phyloP scores from a whole-genome alignment of 1,140 invertebrate genomes.

The Ditylenchus dipsaci region DNA sequence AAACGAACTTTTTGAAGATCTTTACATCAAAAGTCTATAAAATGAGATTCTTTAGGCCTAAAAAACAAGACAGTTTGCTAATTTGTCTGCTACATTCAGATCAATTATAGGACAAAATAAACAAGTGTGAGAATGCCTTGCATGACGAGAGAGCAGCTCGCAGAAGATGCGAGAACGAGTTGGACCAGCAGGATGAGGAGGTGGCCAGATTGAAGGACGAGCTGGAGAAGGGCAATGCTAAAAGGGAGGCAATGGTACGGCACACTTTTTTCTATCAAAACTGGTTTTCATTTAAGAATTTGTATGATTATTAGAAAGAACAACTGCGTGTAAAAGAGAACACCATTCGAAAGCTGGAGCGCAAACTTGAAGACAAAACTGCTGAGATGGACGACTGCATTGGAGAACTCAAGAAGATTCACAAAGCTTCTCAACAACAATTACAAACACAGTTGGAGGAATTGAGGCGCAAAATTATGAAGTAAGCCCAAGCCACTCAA shows the following conservation, averaged over 20 bases:
- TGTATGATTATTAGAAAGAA: conserved; percentile 40
- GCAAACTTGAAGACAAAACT: conserved; percentile 49
- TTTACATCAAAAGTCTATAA: too few relatives aligned
- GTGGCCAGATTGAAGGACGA: conserved; percentile 30
- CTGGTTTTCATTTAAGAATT: neutral
- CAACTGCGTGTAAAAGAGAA: conserved; percentile 41
- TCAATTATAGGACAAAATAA: conserved; percentile 7
- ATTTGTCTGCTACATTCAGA: neutral
- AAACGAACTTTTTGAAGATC: too few relatives aligned
- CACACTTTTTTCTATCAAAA: neutral
- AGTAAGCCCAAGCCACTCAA: too few relatives aligned
- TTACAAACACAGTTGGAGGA: conserved; percentile 47
- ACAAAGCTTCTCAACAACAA: conserved; percentile 43
- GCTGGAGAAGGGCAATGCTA: conserved; percentile 37
- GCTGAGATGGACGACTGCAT: conserved; percentile 51
- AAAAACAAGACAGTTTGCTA: too few relatives aligned
- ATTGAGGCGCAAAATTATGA: conserved; percentile 36
- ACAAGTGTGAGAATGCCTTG: conserved; percentile 2
- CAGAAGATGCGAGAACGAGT: conserved; percentile 36
- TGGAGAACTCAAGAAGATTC: conserved; percentile 42
- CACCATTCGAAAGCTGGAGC: conserved; percentile 39
- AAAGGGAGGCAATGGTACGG: conserved; percentile 42
- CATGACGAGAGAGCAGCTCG: conserved; percentile 26
- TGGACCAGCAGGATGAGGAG: conserved; percentile 44
- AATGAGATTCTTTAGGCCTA: too few relatives aligned